A percentile compares a stretch with the other conserved stretches of the same genome.
phyloP scores from a whole-genome alignment of 2,888 invertebrate genomes.

The Mamestra brassicae region DNA sequence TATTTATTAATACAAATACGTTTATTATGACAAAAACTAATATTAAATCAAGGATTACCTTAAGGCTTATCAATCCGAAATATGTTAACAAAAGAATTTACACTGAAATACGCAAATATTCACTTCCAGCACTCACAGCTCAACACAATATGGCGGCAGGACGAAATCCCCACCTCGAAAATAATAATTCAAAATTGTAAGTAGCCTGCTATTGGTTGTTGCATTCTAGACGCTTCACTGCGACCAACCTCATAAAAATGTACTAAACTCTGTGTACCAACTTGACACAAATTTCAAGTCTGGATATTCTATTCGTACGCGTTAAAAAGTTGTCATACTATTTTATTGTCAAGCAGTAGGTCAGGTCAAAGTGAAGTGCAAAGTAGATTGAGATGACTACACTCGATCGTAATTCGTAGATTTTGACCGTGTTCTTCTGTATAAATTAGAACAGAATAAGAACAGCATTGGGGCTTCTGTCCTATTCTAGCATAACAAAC shows the following conservation, averaged over 20 bases:
- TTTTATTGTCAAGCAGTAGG: not conserved
- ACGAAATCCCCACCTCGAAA: slow-evolving; percentile 87
- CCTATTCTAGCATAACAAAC: too few species aligned
- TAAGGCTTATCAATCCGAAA: slow-evolving; percentile 85
- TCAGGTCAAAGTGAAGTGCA: not conserved
- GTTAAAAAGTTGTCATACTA: slow-evolving; percentile 11
- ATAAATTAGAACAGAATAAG: too few species aligned
- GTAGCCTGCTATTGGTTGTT: slow-evolving; percentile 82
- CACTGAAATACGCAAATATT: slow-evolving; percentile 83
- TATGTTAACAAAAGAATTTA: slow-evolving; percentile 81
- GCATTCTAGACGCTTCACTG: slow-evolving; percentile 83
- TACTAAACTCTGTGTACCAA: slow-evolving; percentile 41
- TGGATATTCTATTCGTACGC: slow-evolving; percentile 23
- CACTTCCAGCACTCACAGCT: slow-evolving; percentile 89
- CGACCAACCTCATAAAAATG: slow-evolving; percentile 64
- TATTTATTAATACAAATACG: slow-evolving; percentile 43
- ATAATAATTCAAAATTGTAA: slow-evolving; percentile 86
- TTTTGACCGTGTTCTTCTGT: not conserved
- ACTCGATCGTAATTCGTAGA: not conserved
- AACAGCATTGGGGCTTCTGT: too few species aligned
- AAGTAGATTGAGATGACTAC: not conserved
- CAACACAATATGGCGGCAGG: slow-evolving; percentile 90
- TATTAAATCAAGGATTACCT: slow-evolving; percentile 83
- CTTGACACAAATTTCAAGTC: slow-evolving; percentile 67
- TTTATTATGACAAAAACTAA: slow-evolving; percentile 84